Conservation (phyloP, 30 jellyfish, hydroid and myxozoan species). For the Chironex yamaguchii region DNA sequence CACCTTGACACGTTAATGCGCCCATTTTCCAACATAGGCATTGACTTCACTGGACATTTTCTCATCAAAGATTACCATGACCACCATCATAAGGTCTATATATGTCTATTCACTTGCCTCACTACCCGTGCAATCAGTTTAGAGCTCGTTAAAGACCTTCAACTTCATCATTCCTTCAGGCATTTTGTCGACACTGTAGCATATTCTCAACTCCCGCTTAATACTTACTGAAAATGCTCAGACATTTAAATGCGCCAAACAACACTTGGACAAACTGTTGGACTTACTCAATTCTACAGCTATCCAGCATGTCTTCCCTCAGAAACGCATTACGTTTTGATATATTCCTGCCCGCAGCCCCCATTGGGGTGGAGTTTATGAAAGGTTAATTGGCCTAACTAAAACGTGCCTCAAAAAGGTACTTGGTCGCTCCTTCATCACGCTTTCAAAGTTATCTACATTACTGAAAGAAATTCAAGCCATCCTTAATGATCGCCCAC, state of each 20-base stretch:
- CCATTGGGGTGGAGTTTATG: slow-evolving; percentile 46
- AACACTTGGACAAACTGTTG: slow-evolving; percentile 9
- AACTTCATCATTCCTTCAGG: slow-evolving; percentile 53
- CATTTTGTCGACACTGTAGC: slow-evolving; percentile 39
- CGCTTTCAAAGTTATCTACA: not conserved
- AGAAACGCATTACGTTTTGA: slow-evolving; percentile 11
- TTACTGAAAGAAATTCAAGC: slow-evolving; percentile 30
- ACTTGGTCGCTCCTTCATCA: slow-evolving; percentile 26
- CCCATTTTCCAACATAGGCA: too few species aligned
- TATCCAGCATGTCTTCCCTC: slow-evolving; percentile 28
- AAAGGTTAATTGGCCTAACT: slow-evolving; percentile 22
- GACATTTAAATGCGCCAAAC: slow-evolving; percentile 40
- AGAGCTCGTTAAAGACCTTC: not conserved
- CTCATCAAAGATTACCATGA: too few species aligned
- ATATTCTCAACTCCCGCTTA: not conserved
- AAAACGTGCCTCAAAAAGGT: slow-evolving; percentile 7
- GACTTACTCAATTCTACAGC: not conserved
- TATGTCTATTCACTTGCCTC: not conserved
- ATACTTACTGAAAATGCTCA: slow-evolving; percentile 38
- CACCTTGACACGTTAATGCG: slow-evolving; percentile 17
- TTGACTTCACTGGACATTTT: too few species aligned
- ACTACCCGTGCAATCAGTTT: not conserved
- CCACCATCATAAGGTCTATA: too few species aligned
- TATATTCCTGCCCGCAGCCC: slow-evolving; percentile 54
- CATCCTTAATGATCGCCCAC: slow-evolving; percentile 35